A percentile compares a stretch with the other conserved stretches of the same genome.
Evolutionary conservation across 2,113 vertebrate species (phyloP).

Genomic region (Macrotis lagotis): DNA sequence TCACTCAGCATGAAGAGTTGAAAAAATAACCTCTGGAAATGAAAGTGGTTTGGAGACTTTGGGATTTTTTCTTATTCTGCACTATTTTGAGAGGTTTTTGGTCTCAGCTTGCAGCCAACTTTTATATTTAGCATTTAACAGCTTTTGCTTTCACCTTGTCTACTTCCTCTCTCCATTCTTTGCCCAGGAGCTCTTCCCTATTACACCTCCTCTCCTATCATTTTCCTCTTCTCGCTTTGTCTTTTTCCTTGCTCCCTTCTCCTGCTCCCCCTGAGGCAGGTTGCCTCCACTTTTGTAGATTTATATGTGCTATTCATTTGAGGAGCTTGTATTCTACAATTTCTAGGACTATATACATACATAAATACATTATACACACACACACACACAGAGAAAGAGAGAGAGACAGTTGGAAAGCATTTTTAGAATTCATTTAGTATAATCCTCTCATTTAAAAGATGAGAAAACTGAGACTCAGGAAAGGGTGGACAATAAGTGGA

Average conservation of each 20-base stretch:
- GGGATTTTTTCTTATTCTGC: constrained; percentile 36
- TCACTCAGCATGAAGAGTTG: background rate
- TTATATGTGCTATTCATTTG: constrained; percentile 5
- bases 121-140: constrained; percentile 51
- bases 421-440: background rate
- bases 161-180: constrained; percentile 55
- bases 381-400: too few species aligned
- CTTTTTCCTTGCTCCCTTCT: background rate
- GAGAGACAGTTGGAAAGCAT: background rate
- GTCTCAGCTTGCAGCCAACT: constrained; percentile 25
- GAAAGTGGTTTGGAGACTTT: background rate
- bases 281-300: constrained; percentile 2
- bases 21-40: background rate
- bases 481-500: background rate
- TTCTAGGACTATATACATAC: background rate
- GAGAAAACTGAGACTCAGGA: background rate
- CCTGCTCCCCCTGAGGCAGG: background rate
- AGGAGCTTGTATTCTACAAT: background rate
- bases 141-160: constrained; percentile 40
- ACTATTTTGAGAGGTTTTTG: constrained; percentile 36
- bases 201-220: constrained; percentile 38
- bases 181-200: constrained; percentile 41
- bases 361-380: too few species aligned
- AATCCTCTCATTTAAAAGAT: background rate
- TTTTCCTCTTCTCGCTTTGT: constrained; percentile 26